phyloP scores from a whole-genome alignment of 2,888 invertebrate genomes.

The Microplitis manilae region DNA sequence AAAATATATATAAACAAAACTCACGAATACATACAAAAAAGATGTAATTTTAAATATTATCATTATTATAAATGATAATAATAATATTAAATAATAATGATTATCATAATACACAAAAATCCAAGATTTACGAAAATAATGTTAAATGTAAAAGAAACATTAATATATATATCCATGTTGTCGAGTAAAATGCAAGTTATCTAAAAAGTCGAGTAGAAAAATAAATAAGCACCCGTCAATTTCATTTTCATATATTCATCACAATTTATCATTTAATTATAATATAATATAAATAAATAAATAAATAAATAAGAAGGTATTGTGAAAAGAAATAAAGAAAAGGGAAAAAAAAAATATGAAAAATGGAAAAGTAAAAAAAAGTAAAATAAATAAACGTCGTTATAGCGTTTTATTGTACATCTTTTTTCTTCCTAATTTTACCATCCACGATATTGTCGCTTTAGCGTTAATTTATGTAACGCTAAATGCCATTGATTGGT shows the following conservation, averaged over 20 bases:
- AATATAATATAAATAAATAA: constrained; percentile 64
- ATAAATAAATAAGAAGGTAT: constrained; percentile 50
- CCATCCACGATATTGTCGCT: constrained; percentile 58
- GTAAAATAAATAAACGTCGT: constrained; percentile 38
- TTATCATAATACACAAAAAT: constrained; percentile 25
- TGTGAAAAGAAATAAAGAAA: constrained; percentile 46
- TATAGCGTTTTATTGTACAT: constrained; percentile 69
- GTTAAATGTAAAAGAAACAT: constrained; percentile 64
- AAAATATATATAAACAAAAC: constrained; percentile 29
- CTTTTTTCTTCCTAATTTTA: constrained; percentile 53
- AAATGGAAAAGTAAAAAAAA: constrained; percentile 40
- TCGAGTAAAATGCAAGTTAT: constrained; percentile 67
- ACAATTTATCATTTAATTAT: constrained; percentile 46
- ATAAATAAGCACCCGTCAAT: constrained; percentile 34
- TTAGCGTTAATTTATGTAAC: constrained; percentile 68
- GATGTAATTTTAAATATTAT: constrained; percentile 1
- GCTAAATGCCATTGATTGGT: constrained; percentile 70
- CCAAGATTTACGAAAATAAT: constrained; percentile 50
- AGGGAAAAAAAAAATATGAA: constrained; percentile 9
- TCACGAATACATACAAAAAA: constrained; percentile 40
- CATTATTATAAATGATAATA: constrained; percentile 4
- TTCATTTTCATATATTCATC: constrained; percentile 40
- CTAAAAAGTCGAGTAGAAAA: constrained; percentile 65
- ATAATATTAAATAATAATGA: constrained; percentile 13
- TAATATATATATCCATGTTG: constrained; percentile 69